phyloP scores from a whole-genome alignment of 2,113 vertebrate species.

The Neoarius graeffei region DNA sequence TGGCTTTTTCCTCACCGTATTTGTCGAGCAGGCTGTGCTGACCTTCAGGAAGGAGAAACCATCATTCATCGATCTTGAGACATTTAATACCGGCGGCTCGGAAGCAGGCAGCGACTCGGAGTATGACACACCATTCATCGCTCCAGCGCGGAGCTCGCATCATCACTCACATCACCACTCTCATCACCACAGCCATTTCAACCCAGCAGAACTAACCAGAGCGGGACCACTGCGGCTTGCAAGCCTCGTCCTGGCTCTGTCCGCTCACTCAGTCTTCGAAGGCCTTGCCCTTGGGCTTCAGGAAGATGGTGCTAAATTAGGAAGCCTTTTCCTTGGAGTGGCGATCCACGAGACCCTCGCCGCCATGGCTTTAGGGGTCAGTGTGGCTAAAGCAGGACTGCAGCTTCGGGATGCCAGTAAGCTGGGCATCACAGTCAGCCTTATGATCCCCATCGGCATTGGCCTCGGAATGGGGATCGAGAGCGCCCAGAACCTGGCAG shows the following conservation, averaged over 20 bases:
- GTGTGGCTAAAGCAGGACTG: constrained; percentile 78
- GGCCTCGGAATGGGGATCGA: constrained; percentile 82
- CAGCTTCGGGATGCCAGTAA: constrained; percentile 79
- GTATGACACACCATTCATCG: constrained; percentile 86
- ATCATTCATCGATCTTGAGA: constrained; percentile 90
- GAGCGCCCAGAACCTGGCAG: constrained; percentile 72
- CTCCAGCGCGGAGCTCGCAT: constrained; percentile 25
- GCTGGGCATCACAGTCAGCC: constrained; percentile 77
- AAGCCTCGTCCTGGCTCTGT: constrained; percentile 83
- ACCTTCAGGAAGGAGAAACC: constrained; percentile 87
- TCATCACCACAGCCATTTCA: constrained; percentile 69
- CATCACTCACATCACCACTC: constrained; percentile 55
- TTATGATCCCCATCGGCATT: constrained; percentile 86
- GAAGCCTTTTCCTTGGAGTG: constrained; percentile 83
- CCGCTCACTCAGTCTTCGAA: constrained; percentile 87
- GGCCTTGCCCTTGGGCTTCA: constrained; percentile 90
- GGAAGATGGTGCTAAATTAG: constrained; percentile 77
- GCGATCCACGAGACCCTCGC: constrained; percentile 87
- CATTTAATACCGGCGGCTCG: constrained; percentile 84
- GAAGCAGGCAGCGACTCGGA: constrained; percentile 91
- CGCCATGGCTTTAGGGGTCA: constrained; percentile 83
- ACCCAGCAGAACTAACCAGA: constrained; percentile 66
- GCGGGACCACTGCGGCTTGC: constrained; percentile 80
- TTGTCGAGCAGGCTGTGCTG: constrained; percentile 87
- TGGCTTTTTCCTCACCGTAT: constrained; percentile 87